Conservation (phyloP, 2,888 invertebrate genomes). For the Campopleginae sp. region DNA sequence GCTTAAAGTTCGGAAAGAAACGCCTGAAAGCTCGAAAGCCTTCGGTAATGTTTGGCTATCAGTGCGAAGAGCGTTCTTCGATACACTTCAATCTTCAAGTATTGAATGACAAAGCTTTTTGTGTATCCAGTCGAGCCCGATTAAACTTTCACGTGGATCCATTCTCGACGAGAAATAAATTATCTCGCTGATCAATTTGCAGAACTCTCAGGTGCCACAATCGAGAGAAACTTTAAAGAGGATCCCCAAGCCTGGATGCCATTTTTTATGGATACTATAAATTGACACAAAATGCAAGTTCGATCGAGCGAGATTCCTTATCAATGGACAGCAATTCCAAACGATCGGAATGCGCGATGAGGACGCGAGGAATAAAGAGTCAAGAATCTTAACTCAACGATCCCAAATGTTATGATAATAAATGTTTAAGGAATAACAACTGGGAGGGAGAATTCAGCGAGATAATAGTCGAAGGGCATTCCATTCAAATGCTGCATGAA, state of each 20-base stretch:
- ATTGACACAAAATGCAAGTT: not conserved
- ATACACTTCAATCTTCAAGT: constrained; percentile 2
- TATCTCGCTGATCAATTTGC: not conserved
- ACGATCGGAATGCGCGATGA: not conserved
- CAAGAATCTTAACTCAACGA: not conserved
- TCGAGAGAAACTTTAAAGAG: not conserved
- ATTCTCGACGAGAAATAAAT: not conserved
- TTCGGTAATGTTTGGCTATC: constrained; percentile 8
- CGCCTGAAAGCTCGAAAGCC: not conserved
- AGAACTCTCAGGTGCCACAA: not conserved
- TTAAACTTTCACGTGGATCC: constrained; percentile 8
- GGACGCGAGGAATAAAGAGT: not conserved
- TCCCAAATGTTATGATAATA: not conserved
- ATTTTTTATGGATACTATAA: not conserved
- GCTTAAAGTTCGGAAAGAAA: not conserved
- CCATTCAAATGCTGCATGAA: not conserved
- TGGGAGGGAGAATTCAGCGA: not conserved
- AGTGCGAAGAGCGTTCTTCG: not conserved
- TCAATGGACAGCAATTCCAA: not conserved
- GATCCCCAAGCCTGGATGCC: not conserved
- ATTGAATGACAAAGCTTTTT: constrained; percentile 6
- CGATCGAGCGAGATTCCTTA: not conserved
- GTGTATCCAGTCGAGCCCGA: constrained; percentile 5
- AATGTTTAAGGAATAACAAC: not conserved
- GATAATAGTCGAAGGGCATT: not conserved